Evolutionary conservation across 2,797 vertebrate species (phyloP).

Genomic region (Pseudochirops cupreus): DNA sequence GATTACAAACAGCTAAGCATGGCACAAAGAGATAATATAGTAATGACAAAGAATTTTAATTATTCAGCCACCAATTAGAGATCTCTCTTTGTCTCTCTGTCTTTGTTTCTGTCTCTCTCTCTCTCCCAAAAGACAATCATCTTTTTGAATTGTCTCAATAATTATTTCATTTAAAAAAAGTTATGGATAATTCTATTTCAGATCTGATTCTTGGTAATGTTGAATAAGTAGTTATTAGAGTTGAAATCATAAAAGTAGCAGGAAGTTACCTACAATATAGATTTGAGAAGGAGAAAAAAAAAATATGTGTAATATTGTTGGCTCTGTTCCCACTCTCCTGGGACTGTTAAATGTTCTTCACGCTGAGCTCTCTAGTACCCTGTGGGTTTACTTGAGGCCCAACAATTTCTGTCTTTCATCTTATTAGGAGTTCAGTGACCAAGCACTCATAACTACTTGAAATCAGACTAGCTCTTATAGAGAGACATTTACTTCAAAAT

Average conservation of each 20-base stretch:
- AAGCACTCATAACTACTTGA: not conserved
- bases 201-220: not conserved
- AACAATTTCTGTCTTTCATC: not conserved
- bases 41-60: not conserved
- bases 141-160: not conserved
- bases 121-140: not conserved
- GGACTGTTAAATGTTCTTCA: not conserved
- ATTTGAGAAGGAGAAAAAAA: not conserved
- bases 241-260: not conserved
- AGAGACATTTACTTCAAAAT: not conserved
- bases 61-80: not conserved
- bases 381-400: not conserved
- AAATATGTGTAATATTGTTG: not conserved
- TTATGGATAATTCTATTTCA: not conserved
- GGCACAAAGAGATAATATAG: not conserved
- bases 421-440: not conserved
- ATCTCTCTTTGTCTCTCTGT: not conserved
- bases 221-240: not conserved
- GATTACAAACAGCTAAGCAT: not conserved
- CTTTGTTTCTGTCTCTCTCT: no score
- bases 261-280: not conserved
- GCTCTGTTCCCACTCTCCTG: not conserved
- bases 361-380: not conserved
- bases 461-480: not conserved
- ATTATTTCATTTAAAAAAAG: not conserved